Percentiles rank a stretch among this genome's conserved stretches.
Conservation (phyloP, 2,888 invertebrate genomes). For the Lasiommata megera region DNA sequence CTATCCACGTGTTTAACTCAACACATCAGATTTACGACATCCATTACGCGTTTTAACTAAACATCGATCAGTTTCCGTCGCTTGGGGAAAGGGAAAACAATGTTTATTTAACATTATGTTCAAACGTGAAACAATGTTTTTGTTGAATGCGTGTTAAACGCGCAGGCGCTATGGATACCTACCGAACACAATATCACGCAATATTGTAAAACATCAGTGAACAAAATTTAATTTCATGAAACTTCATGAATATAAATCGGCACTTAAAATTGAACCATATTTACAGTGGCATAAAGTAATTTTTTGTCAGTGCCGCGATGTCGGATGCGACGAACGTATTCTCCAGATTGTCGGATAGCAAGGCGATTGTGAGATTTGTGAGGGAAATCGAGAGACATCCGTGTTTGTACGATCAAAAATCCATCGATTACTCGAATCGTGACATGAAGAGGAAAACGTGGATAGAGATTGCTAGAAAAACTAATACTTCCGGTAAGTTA, state of each 20-base stretch:
- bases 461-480: conserved; percentile 11
- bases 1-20: not conserved
- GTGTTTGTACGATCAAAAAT: conserved; percentile 12
- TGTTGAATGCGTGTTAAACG: not conserved
- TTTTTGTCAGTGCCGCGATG: not conserved
- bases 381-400: conserved; percentile 11
- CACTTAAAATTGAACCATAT: not conserved
- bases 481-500: conserved; percentile 1
- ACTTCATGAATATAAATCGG: not conserved
- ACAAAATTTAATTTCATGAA: too few species aligned
- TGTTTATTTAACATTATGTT: not conserved
- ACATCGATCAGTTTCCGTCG: too few species aligned
- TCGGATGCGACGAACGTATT: not conserved
- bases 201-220: not conserved
- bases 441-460: conserved; percentile 1
- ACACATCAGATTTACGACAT: too few species aligned
- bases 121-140: not conserved
- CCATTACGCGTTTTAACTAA: too few species aligned
- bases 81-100: not conserved
- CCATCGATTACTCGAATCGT: not conserved
- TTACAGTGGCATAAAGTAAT: not conserved
- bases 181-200: not conserved
- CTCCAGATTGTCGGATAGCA: conserved; percentile 5
- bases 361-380: conserved; percentile 4
- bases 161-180: not conserved